Evolutionary conservation across 2,113 vertebrate genomes (phyloP).

Genomic region (Nestor notabilis): DNA sequence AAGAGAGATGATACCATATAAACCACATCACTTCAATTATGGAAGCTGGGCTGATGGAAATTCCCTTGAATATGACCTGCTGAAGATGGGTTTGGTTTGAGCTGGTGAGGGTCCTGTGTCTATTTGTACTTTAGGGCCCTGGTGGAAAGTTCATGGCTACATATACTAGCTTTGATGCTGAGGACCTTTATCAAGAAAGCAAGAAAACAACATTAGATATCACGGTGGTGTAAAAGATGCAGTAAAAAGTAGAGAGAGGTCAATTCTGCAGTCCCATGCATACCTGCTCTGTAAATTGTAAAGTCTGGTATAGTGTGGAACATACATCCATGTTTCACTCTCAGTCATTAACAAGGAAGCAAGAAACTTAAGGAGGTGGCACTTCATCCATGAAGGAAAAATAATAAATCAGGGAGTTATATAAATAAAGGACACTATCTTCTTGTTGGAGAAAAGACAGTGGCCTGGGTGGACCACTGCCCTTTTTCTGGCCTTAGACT

Average conservation of each 20-base stretch:
- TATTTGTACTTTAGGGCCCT: background rate
- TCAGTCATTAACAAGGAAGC: background rate
- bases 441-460: background rate
- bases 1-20: background rate
- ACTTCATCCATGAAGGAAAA: background rate
- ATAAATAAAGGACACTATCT: background rate
- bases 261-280: background rate
- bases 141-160: background rate
- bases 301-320: background rate
- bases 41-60: background rate
- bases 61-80: background rate
- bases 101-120: background rate
- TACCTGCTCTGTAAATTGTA: background rate
- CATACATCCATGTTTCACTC: background rate
- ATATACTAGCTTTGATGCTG: background rate
- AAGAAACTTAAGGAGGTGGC: background rate
- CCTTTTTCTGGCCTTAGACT: background rate
- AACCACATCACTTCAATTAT: background rate
- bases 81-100: background rate
- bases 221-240: background rate
- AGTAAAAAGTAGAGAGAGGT: background rate
- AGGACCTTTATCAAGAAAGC: background rate
- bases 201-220: background rate
- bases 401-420: background rate
- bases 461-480: background rate